Conservation (phyloP, 2,113 vertebrate species). For the Alethe diademata region DNA sequence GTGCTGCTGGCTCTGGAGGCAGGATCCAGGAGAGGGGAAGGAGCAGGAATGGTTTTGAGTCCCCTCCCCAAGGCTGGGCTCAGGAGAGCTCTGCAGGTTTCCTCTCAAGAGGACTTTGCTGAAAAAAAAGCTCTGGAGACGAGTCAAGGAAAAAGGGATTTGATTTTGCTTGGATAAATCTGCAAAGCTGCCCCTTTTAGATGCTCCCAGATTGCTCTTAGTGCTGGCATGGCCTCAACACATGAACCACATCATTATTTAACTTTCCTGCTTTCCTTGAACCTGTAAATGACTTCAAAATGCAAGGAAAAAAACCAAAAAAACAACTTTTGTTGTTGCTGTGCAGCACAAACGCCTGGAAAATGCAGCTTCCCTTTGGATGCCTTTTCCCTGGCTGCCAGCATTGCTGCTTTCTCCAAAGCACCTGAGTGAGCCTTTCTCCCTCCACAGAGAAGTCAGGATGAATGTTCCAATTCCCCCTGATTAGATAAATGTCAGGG, state of each 20-base stretch:
- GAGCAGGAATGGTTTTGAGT: background rate
- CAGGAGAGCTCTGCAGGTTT: background rate
- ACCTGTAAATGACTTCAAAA: background rate
- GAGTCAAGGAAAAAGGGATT: background rate
- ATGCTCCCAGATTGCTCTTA: background rate
- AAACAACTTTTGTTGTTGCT: background rate
- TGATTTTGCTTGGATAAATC: background rate
- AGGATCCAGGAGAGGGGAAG: background rate
- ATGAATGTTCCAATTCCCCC: background rate
- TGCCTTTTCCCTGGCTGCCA: background rate
- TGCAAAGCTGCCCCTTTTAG: accelerated
- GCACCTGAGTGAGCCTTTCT: slow-evolving; percentile 5
- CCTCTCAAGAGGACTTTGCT: background rate
- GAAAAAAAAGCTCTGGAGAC: background rate
- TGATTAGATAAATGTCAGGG: slow-evolving; percentile 18
- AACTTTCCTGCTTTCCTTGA: background rate
- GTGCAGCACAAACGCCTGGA: background rate
- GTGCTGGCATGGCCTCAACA: accelerated
- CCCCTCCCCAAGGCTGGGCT: background rate
- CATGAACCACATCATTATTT: background rate
- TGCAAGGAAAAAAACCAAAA: background rate
- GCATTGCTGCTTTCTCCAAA: background rate
- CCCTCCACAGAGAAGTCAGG: background rate
- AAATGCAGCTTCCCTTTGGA: background rate
- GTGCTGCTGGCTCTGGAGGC: background rate